Base-by-base conservation (phyloP, 2,888 invertebrate species). In the Melanostoma mellinum region DNA sequence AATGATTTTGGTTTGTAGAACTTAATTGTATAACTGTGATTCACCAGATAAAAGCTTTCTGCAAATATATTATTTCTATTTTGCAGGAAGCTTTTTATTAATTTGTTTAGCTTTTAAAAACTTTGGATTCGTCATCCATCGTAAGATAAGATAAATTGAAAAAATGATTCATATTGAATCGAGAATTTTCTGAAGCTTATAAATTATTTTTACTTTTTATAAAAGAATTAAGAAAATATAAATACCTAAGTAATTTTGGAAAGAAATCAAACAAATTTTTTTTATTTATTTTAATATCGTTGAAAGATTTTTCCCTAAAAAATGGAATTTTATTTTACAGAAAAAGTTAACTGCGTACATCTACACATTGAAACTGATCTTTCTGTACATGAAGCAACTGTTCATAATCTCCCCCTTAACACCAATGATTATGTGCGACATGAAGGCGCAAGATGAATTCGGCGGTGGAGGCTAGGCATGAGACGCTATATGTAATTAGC, bases 121-220 rank as follows among this genome's bases (percentile, higher is more conserved):
- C 61, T 6, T 77, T 84, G 75, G 48, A 71, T 74, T 52, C 53
- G 55, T 38, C 46, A 46, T 63, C 44, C 61, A 79, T 71, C 67
- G 55, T 61, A n/a, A 53, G 44, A 42, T 60, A 52, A 65, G 46
- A 60, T 44, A 61, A 6, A 36, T 9, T 20, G 20, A 42, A 4
- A 36, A 20, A 61, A 50, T 79, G 84, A 79, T 84, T 84, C 84
- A 84, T 84, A 84, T 84, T 84, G 84, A 84, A 84, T 84, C 84
- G 36, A 58, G 10, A 3, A 50, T 42, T 35, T 48, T 67, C 10
- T 71, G 33, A 68, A 3, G 5, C 30, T 78, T 67, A n/a, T 40
- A 38, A 53, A 6, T 30, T 6, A 61, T 44, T 68, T 69, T 68
- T 1, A 46, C 46, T 71, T 52, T 71, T 55, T 50, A 38, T 65